These are phyloP conservation scores for Stigmatopora nigra DNA, from an alignment of 2,113 vertebrate species.

Conservation along the genomic window DNA sequence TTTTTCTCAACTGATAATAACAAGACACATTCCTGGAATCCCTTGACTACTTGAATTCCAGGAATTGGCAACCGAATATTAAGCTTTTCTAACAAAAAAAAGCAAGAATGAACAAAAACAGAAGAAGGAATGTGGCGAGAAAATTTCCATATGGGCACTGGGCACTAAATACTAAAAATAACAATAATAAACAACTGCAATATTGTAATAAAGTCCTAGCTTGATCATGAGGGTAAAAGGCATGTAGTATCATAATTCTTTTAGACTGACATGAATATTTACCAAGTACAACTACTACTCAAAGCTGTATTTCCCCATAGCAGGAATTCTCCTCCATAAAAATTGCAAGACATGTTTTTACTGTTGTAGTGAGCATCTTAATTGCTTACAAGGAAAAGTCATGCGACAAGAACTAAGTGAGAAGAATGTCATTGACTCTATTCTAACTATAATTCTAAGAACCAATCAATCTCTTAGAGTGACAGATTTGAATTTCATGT, in stretches of 20 bases:
- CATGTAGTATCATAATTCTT: background rate
- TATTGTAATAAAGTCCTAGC: slow-evolving; percentile 23
- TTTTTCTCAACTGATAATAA: background rate
- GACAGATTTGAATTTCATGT: too few species aligned
- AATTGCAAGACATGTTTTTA: background rate
- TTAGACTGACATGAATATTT: background rate
- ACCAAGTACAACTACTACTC: background rate
- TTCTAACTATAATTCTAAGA: too few species aligned
- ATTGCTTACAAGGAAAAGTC: background rate
- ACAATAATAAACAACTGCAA: background rate
- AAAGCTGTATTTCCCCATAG: background rate
- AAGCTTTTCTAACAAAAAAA: background rate
- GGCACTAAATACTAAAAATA: slow-evolving; percentile 21
- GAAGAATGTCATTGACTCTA: too few species aligned
- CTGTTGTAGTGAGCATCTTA: background rate
- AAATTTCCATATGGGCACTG: slow-evolving; percentile 48
- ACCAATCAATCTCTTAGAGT: too few species aligned
- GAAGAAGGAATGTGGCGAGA: background rate
- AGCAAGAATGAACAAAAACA: background rate
- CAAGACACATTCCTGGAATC: background rate
- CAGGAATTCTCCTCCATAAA: background rate
- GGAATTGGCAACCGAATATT: background rate
- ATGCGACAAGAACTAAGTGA: background rate
- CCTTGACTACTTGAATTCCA: background rate
- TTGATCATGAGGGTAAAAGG: background rate